Conservation (phyloP, 2,888 invertebrate genomes). For the Macaria notata region DNA sequence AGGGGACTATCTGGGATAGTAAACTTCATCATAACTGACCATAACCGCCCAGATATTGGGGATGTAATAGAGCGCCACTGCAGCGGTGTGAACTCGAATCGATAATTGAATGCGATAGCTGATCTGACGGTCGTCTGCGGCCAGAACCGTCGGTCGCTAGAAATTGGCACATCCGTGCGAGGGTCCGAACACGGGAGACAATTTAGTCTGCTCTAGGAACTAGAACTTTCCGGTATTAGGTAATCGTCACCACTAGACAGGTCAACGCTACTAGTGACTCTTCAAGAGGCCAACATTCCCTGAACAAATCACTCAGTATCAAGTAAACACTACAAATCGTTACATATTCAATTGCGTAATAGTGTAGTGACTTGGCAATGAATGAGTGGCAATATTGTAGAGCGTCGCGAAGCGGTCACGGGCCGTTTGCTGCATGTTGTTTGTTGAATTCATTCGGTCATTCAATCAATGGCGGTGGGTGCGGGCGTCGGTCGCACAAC, state of each 20-base stretch:
- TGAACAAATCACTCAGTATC: conserved; percentile 6
- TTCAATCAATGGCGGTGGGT: conserved; percentile 77
- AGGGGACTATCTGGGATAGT: too few species aligned
- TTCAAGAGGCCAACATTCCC: background rate
- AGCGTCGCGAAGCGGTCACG: conserved; percentile 48
- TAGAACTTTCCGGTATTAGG: conserved; percentile 23
- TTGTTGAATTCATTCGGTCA: conserved; percentile 74
- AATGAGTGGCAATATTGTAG: conserved; percentile 30
- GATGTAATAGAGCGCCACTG: conserved; percentile 25
- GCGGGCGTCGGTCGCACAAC: conserved; percentile 80
- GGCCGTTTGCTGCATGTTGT: conserved; percentile 60
- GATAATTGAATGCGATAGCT: conserved; percentile 60
- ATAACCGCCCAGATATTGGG: conserved; percentile 11
- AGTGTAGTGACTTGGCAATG: conserved; percentile 26
- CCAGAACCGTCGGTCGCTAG: conserved; percentile 41
- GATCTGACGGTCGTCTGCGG: conserved; percentile 49
- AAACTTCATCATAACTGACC: background rate
- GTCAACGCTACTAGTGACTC: background rate
- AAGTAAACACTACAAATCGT: conserved; percentile 15
- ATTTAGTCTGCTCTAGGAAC: conserved; percentile 31
- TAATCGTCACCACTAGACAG: conserved; percentile 8
- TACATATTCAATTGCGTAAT: conserved; percentile 21
- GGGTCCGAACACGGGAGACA: conserved; percentile 46
- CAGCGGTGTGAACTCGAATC: conserved; percentile 47
- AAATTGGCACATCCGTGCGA: conserved; percentile 65